A percentile compares a stretch with the other conserved stretches of the same genome.
Conservation (phyloP, 1,140 invertebrate species). For the Drosophila leontia region DNA sequence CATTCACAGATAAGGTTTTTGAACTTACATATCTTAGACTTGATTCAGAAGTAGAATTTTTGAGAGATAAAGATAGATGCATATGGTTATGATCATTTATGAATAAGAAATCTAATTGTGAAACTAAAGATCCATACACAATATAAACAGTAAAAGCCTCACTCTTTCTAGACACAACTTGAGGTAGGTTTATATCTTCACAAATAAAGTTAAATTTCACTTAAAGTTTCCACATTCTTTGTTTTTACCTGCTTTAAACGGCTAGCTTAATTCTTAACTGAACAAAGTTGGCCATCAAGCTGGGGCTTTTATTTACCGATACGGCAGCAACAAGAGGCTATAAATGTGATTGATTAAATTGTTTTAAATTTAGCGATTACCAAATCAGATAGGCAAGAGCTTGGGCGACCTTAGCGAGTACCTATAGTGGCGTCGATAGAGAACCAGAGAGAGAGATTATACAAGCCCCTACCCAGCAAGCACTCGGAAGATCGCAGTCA, state of each 20-base stretch:
- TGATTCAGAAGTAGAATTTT: neutral
- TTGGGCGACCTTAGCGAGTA: slow-evolving; percentile 34
- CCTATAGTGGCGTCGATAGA: slow-evolving; percentile 13
- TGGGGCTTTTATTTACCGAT: slow-evolving; percentile 33
- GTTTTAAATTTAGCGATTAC: slow-evolving; percentile 67
- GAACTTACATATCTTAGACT: neutral
- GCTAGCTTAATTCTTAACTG: slow-evolving; percentile 34
- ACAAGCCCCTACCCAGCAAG: slow-evolving; percentile 32
- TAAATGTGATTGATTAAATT: slow-evolving; percentile 47
- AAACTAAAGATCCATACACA: too few species aligned
- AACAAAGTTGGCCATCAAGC: neutral
- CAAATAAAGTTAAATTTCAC: neutral
- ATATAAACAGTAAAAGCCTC: too few species aligned
- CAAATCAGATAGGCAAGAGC: slow-evolving; percentile 31
- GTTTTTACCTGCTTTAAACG: slow-evolving; percentile 11
- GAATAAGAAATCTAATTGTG: too few species aligned
- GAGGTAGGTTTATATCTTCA: slow-evolving; percentile 21
- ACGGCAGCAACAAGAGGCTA: slow-evolving; percentile 10
- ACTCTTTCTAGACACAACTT: neutral
- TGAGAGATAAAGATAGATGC: neutral
- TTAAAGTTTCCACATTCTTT: neutral
- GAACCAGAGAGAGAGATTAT: slow-evolving; percentile 32
- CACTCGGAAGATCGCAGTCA: too few species aligned
- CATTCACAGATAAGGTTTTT: slow-evolving; percentile 1
- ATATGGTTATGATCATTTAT: too few species aligned